A percentile compares a stretch with the other conserved stretches of the same genome.
Conservation (phyloP, 2,888 invertebrate genomes). For the Orgyia antiqua region DNA sequence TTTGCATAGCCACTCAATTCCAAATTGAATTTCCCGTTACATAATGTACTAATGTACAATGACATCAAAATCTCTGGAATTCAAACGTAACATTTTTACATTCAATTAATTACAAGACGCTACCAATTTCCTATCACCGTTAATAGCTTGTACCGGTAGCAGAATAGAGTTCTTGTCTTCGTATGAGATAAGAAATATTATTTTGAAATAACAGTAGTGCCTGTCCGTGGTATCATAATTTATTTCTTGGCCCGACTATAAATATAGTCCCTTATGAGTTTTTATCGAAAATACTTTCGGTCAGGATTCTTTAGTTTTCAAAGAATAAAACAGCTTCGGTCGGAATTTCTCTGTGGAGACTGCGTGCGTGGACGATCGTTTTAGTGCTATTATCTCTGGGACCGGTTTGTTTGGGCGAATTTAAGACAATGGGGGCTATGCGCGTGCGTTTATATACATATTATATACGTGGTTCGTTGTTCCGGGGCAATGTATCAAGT, state of each 20-base stretch:
- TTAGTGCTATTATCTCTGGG: slow-evolving; percentile 54
- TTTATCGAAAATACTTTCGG: slow-evolving; percentile 26
- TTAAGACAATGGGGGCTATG: slow-evolving; percentile 59
- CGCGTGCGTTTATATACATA: slow-evolving; percentile 17
- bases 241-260: slow-evolving; percentile 22
- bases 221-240: slow-evolving; percentile 18
- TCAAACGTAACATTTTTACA: slow-evolving; percentile 15
- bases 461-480: slow-evolving; percentile 34
- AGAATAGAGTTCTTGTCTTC: slow-evolving; percentile 17
- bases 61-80: slow-evolving; percentile 15
- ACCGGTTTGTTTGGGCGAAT: slow-evolving; percentile 69
- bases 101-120: slow-evolving; percentile 20
- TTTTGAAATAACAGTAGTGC: slow-evolving; percentile 19
- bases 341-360: slow-evolving; percentile 23
- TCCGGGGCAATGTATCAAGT: slow-evolving; percentile 40
- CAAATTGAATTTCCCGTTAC: too few species aligned
- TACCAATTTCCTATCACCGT: slow-evolving; percentile 24
- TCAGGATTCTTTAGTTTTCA: slow-evolving; percentile 24
- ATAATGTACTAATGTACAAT: background rate
- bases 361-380: slow-evolving; percentile 33
- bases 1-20: slow-evolving; percentile 6
- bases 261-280: slow-evolving; percentile 24
- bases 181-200: slow-evolving; percentile 21
- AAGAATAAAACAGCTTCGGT: slow-evolving; percentile 26
- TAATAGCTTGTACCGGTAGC: slow-evolving; percentile 25